Base-by-base conservation (phyloP, 2,113 vertebrate species). In the Tricholaema leucomelas region DNA sequence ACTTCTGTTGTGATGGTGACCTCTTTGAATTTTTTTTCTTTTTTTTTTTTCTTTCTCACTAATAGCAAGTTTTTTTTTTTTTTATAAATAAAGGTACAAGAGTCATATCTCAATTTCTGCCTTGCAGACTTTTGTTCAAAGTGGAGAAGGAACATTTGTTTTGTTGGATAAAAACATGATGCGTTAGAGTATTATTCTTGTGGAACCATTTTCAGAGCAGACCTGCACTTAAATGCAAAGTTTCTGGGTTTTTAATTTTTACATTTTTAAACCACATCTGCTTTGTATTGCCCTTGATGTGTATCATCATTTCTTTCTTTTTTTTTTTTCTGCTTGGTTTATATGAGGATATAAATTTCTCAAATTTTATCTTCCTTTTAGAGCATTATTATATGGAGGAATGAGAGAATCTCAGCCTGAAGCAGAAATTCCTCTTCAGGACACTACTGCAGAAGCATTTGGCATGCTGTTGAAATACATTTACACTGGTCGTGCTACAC, bases 341-440 rank as follows among this genome's bases (percentile, higher is more conserved):
- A 66, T 76, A 31, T 72, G 69, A 91, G 56, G 59, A 28, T 79
- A 35, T 33, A 50, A 54, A 70, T 87, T 81, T 66, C 30, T 92
- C 15, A 50, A 81, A 55, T 30, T 23, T 90, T 93, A 24, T 84
- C 20, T 96, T 58, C 61, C 61, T 50, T 91, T 4, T 50, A 99
- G 99, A 96, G 99, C 99, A 11, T 94, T 99, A 85, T 91, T 99
- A 12, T 99, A 99, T 13, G 99, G 99, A 4, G 99, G 99, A 40
- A 99, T 99, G 99, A 98, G 98, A 91, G 99, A 99, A 96, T 99
- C 99, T 70, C 98, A 98, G 92, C 98, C 99, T 6, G 98, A 99
- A 97, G 99, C 99, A 7, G 99, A 99, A 98, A 99, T 99, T 92
- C 97, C 97, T 91, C 97, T 99, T 82, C 98, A 99, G 90, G 99